These are phyloP conservation scores for Nemapogon koenigi DNA, from an alignment of 2,888 invertebrate species.

Conservation along the genomic window DNA sequence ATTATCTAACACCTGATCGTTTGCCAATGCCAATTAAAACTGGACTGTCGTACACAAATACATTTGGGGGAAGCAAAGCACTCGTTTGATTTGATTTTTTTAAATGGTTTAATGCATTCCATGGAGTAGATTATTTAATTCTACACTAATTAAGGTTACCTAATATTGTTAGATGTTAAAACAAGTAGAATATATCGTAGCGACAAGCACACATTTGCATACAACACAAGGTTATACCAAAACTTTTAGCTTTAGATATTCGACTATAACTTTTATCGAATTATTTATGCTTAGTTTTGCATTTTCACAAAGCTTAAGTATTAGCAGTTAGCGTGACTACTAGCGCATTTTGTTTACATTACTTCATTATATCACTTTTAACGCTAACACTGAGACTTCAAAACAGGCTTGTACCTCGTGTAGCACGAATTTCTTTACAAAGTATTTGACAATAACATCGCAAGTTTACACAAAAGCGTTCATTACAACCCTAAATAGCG, in stretches of 20 bases:
- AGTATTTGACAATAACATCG: conserved; percentile 1
- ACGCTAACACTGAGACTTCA: conserved; percentile 1
- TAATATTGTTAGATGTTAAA: no score
- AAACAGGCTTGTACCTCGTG: conserved; percentile 11
- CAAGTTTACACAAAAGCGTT: conserved; percentile 26
- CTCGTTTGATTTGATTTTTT: no score
- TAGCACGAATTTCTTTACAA: neutral
- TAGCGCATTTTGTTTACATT: conserved; percentile 12
- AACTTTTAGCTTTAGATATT: conserved; percentile 13
- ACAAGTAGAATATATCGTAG: no score
- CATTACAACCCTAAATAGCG: conserved; percentile 30
- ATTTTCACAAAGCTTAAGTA: conserved; percentile 11
- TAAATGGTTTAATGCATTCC: no score
- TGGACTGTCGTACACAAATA: neutral
- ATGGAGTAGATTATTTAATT: no score
- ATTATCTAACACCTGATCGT: conserved; percentile 24
- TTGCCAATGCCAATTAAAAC: conserved; percentile 33
- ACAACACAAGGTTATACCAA: no score
- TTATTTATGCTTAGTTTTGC: conserved; percentile 14
- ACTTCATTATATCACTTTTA: conserved; percentile 9
- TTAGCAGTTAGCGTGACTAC: conserved; percentile 8
- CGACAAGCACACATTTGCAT: no score
- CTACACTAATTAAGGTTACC: no score
- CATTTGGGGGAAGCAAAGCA: no score
- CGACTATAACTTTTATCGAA: conserved; percentile 12